Percentiles rank a stretch among this genome's conserved stretches.
Conservation (phyloP, 1,140 invertebrate genomes). For the Capitella teleta region DNA sequence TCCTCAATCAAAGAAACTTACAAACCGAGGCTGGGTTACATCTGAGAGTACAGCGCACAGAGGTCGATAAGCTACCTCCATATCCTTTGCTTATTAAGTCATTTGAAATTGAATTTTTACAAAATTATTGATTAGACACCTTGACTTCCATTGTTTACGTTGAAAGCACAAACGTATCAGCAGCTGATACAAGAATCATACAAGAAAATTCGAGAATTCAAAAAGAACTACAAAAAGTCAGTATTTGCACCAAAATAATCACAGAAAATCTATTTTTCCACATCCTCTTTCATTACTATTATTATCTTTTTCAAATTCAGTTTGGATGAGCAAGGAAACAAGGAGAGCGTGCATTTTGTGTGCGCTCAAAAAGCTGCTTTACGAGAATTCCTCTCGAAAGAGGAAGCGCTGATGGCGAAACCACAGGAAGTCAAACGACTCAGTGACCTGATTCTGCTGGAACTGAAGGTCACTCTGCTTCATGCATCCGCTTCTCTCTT, state of each 20-base stretch:
- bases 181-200: constrained; percentile 24
- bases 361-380: background rate
- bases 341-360: background rate
- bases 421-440: constrained; percentile 24
- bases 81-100: constrained; percentile 23
- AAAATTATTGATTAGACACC: background rate
- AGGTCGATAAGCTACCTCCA: constrained; percentile 29
- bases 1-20: constrained; percentile 22
- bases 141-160: constrained; percentile 6
- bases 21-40: constrained; percentile 16
- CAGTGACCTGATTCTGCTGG: constrained; percentile 25
- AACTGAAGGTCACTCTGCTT: constrained; percentile 27
- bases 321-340: background rate
- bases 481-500: too few species aligned
- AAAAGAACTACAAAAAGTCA: constrained; percentile 14
- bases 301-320: background rate
- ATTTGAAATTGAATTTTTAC: background rate
- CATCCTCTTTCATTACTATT: background rate
- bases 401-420: constrained; percentile 18
- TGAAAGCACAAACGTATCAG: constrained; percentile 27
- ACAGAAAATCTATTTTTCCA: background rate
- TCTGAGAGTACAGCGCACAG: constrained; percentile 20
- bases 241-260: constrained; percentile 8
- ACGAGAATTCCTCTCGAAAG: constrained; percentile 4
- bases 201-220: constrained; percentile 16